Conservation (phyloP, 2,113 vertebrate species). For the Spilogale gracilis region DNA sequence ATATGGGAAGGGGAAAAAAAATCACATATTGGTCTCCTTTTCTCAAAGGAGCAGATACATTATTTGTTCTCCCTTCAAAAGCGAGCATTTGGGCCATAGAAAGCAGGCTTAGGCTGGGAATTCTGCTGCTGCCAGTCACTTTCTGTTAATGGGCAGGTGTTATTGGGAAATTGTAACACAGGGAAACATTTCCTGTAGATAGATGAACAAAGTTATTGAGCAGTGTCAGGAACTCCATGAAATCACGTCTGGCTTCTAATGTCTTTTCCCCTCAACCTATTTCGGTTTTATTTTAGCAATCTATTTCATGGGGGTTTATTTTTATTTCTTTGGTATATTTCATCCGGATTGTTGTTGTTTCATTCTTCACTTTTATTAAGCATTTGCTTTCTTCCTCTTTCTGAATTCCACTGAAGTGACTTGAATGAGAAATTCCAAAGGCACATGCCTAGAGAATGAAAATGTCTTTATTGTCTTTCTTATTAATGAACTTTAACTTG, state of each 20-base stretch:
- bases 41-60: background rate
- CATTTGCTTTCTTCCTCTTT: slow-evolving; percentile 21
- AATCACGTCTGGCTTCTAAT: background rate
- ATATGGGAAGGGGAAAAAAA: background rate
- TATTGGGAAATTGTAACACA: background rate
- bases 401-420: background rate
- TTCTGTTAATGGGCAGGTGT: background rate
- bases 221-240: background rate
- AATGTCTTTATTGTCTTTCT: background rate
- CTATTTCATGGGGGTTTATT: background rate
- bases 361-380: slow-evolving; percentile 21
- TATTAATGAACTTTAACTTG: background rate
- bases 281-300: slow-evolving; percentile 43
- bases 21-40: background rate
- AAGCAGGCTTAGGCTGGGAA: background rate
- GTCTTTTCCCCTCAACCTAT: background rate
- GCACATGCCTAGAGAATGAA: background rate
- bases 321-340: slow-evolving; percentile 41
- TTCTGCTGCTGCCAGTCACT: background rate
- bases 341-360: slow-evolving; percentile 22
- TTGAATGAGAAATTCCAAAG: background rate
- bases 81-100: background rate
- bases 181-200: background rate
- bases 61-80: background rate
- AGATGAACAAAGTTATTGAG: background rate